phyloP scores from a whole-genome alignment of 2,113 vertebrate genomes.

The Bos taurus region DNA sequence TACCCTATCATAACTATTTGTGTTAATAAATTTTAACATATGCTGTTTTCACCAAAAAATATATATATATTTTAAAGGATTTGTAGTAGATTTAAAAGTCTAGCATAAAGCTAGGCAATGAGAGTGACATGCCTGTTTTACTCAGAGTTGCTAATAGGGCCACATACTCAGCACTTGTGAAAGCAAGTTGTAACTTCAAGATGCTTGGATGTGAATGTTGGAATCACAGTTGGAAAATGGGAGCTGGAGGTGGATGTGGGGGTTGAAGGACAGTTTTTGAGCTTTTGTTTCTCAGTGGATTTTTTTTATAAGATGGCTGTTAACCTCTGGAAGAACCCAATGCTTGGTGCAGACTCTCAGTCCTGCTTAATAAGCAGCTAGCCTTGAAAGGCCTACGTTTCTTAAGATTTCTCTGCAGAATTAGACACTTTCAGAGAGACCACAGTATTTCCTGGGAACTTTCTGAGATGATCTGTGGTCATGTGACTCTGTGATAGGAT shows the following conservation, averaged over 20 bases:
- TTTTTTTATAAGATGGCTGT: neutral
- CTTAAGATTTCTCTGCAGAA: neutral
- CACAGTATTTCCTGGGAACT: neutral
- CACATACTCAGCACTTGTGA: neutral
- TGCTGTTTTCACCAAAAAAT: neutral
- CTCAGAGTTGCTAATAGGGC: neutral
- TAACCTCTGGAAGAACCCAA: neutral
- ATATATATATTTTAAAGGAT: neutral
- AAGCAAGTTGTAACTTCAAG: neutral
- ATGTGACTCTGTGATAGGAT: too few species aligned
- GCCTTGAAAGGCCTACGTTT: neutral
- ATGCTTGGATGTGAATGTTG: neutral
- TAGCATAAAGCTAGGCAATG: neutral
- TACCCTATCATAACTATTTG: neutral
- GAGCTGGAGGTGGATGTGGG: neutral
- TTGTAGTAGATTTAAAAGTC: neutral
- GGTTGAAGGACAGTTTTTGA: neutral
- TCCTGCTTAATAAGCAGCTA: neutral
- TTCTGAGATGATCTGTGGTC: neutral
- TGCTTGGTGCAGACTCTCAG: neutral
- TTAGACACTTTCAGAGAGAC: neutral
- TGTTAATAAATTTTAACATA: neutral
- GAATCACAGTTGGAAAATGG: neutral
- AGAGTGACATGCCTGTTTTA: neutral
- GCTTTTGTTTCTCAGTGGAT: neutral